These are phyloP conservation scores for Choloepus didactylus DNA, from an alignment of 2,797 vertebrate genomes.

Conservation along the genomic window DNA sequence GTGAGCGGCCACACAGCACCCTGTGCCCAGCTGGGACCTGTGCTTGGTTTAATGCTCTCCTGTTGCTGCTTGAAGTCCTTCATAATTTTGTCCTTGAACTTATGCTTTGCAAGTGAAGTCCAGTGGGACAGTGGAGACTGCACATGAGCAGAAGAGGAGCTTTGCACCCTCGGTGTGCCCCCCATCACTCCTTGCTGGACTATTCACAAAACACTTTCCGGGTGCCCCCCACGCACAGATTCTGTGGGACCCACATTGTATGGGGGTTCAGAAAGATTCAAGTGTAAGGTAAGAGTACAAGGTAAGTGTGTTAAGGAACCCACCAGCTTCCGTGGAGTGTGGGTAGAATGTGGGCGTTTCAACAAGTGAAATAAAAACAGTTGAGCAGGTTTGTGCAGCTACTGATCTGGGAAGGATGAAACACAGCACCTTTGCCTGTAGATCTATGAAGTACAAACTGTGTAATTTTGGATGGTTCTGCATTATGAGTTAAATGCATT, in stretches of 20 bases:
- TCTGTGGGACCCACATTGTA: background rate
- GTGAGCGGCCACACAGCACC: background rate
- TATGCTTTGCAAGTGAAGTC: background rate
- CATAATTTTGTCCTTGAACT: background rate
- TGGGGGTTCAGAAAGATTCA: background rate
- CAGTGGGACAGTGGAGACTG: background rate
- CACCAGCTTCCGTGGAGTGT: background rate
- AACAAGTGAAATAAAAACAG: background rate
- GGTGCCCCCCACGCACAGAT: accelerated
- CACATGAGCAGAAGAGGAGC: background rate
- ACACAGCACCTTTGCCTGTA: accelerated
- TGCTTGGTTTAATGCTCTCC: background rate
- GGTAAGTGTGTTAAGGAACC: background rate
- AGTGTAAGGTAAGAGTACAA: no score
- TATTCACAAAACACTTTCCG: accelerated
- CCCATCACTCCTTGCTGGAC: no score
- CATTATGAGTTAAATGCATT: background rate
- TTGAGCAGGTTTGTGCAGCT: background rate
- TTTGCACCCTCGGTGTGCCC: accelerated
- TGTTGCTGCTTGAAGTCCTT: background rate
- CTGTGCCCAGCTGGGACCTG: background rate
- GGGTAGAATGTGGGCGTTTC: background rate
- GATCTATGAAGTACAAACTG: accelerated
- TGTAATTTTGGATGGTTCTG: background rate
- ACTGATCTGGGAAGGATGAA: background rate